Evolutionary conservation across 1,140 invertebrate species (phyloP), one percentile per base, ranked within the genome.

Genomic region (Lineus longissimus): DNA sequence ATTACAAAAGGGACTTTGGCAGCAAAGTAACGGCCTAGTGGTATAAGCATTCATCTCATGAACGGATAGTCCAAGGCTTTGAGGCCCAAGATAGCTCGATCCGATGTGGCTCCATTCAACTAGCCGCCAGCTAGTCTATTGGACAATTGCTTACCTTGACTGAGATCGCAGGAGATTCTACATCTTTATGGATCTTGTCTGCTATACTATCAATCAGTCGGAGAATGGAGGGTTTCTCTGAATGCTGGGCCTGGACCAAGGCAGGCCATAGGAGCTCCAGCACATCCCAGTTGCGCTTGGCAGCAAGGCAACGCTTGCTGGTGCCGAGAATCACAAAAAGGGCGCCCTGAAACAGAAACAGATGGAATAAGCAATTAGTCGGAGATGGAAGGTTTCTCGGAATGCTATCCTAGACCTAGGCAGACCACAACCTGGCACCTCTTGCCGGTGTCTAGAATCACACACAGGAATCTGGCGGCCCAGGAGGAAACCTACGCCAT

Each of bases 171-270:
- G 84, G 78, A 23, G 84, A 83, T 41, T 85, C 82, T 62, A 85
- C 77, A 60, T 82, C 71, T 67, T 84, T 84, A 31, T 81, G 73
- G 15, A 87, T 73, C 54, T 78, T 78, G 41, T 79, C 79, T 41
- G 81, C 79, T 27, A 87, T 80, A 27, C 80, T 75, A 62, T 92
- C 89, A 58, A 94, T 86, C 36, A 95, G 77, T 41, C 83, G 85
- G 47, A 92, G 87, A 33, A 94, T 88, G 11, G 89, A 91, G 1
- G 87, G 86, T 76, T 93, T 92, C 72, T 94, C 91, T 0, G 89
- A 91, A 58, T 90, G 88, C 65, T 88, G 85, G 1, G 90, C 87
- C 67, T 85, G 75, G 0, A 91, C 83, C 4, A 93, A 66, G 2
- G 87, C 87, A 1, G 91, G 89, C 91, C 92, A 94, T 4, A 80